These are phyloP conservation scores for Enteromius treurensis DNA, from an alignment of 2,797 vertebrate species.

Conservation along the genomic window DNA sequence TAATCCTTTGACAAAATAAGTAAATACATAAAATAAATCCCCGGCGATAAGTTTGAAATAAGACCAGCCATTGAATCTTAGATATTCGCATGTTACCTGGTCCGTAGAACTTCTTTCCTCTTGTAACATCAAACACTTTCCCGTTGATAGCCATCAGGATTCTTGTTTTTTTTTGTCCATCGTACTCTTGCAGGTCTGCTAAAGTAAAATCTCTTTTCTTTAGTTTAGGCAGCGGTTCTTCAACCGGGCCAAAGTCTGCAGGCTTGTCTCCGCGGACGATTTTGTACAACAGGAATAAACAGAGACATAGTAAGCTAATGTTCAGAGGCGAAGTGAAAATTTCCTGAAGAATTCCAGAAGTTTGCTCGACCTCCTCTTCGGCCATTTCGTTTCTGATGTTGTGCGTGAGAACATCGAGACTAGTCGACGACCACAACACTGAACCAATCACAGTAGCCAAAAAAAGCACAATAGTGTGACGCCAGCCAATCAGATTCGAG, in stretches of 20 bases:
- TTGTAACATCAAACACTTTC: constrained; percentile 95
- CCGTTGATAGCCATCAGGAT: constrained; percentile 94
- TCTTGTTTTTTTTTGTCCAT: constrained; percentile 82
- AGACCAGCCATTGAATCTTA: neutral
- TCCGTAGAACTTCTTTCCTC: constrained; percentile 93
- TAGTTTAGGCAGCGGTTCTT: constrained; percentile 81
- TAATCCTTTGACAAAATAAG: neutral
- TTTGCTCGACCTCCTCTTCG: constrained; percentile 73
- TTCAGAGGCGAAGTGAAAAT: constrained; percentile 91
- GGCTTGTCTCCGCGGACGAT: constrained; percentile 88
- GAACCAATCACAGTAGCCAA: constrained; percentile 51
- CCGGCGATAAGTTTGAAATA: neutral
- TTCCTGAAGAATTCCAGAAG: constrained; percentile 83
- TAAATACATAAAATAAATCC: neutral
- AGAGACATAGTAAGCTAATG: constrained; percentile 88
- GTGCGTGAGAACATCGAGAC: constrained; percentile 21
- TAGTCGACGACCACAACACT: neutral
- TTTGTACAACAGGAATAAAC: constrained; percentile 90
- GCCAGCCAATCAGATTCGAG: constrained; percentile 49
- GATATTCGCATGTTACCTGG: constrained; percentile 77
- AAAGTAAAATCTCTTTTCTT: constrained; percentile 89
- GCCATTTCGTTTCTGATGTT: constrained; percentile 70
- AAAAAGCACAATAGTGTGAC: neutral
- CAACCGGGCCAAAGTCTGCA: constrained; percentile 70
- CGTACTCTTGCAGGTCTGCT: constrained; percentile 83